Evolutionary conservation across 37 sponge, comb jelly and placozoan genomes (phyloP).

Genomic region (Halisarca cf. caerulea): DNA sequence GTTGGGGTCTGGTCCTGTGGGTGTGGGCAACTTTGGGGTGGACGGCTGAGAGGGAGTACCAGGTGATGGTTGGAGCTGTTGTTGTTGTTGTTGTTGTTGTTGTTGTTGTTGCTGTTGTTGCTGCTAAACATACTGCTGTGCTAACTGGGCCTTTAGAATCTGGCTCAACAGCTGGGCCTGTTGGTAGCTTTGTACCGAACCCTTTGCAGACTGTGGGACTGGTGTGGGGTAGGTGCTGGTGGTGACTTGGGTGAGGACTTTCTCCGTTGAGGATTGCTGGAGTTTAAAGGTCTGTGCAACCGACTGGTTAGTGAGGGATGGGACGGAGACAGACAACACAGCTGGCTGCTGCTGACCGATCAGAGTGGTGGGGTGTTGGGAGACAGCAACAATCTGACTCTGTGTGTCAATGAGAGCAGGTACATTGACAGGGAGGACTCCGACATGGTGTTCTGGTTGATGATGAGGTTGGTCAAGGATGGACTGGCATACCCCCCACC

Average conservation of each 20-base stretch:
- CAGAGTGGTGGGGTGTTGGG: background rate
- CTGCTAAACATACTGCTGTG: background rate
- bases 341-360: background rate
- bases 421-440: background rate
- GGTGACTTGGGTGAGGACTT: constrained; percentile 2
- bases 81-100: no score
- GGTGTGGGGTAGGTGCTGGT: constrained; percentile 3
- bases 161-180: constrained; percentile 1
- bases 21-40: no score
- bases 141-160: background rate
- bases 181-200: background rate
- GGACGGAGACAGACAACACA: background rate
- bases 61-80: no score
- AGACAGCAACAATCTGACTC: background rate
- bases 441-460: background rate
- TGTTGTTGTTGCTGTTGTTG: background rate
- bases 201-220: background rate
- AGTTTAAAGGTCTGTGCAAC: constrained; percentile 7
- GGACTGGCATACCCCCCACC: background rate
- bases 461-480: constrained; percentile 3
- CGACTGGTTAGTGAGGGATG: background rate
- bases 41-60: no score
- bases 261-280: background rate
- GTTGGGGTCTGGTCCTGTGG: no score
- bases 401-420: background rate